Percentiles rank a stretch among this genome's conserved stretches.
phyloP scores from a whole-genome alignment of 2,113 vertebrate species.

The Tautogolabrus adspersus region DNA sequence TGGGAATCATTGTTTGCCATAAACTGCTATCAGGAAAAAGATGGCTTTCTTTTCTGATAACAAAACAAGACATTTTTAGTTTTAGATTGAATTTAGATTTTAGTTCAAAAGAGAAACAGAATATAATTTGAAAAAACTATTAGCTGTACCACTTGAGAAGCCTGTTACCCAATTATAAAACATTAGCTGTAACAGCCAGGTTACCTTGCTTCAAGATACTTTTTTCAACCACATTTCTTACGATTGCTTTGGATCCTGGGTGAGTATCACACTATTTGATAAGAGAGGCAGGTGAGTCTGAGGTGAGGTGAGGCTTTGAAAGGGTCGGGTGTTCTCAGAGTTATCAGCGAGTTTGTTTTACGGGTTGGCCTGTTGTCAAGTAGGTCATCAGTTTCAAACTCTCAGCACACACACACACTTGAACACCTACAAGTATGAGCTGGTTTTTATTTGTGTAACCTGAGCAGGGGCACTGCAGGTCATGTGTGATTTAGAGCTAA shows the following conservation, averaged over 20 bases:
- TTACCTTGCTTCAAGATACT: too few species aligned
- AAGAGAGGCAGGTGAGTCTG: slow-evolving; percentile 24
- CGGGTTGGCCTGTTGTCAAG: slow-evolving; percentile 53
- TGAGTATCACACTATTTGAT: slow-evolving; percentile 13
- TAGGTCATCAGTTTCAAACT: slow-evolving; percentile 53
- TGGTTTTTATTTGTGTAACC: slow-evolving; percentile 40
- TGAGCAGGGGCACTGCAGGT: neutral
- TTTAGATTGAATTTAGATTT: too few species aligned
- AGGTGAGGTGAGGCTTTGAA: slow-evolving; percentile 28
- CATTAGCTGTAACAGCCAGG: neutral
- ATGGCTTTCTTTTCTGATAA: too few species aligned
- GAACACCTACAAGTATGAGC: slow-evolving; percentile 16
- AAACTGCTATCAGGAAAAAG: too few species aligned
- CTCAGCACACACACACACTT: slow-evolving; percentile 21
- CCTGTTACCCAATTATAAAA: too few species aligned
- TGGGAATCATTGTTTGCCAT: too few species aligned
- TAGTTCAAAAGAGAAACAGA: too few species aligned
- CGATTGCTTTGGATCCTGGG: slow-evolving; percentile 20
- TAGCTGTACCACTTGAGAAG: too few species aligned
- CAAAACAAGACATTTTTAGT: too few species aligned
- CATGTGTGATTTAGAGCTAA: slow-evolving; percentile 23
- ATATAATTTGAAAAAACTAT: too few species aligned
- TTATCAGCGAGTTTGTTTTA: slow-evolving; percentile 66
- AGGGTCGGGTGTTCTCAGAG: slow-evolving; percentile 19
- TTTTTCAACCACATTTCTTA: neutral